A percentile compares a stretch with the other conserved stretches of the same genome.
Conservation (phyloP, 2,888 invertebrate species). For the Stenolophus ochropezus region DNA sequence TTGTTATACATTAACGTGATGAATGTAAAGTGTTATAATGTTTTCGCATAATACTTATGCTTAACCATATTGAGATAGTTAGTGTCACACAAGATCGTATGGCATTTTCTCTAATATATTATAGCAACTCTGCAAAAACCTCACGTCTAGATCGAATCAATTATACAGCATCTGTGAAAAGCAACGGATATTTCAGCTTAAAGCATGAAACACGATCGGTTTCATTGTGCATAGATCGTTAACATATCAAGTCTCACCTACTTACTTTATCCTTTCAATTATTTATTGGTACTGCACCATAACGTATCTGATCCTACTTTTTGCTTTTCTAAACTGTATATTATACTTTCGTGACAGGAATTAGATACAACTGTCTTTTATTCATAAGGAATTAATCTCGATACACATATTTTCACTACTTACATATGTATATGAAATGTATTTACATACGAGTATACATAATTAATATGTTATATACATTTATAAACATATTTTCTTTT, state of each 20-base stretch:
- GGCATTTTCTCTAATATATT: background rate
- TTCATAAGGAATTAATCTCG: no score
- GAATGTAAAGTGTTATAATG: background rate
- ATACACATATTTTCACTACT: no score
- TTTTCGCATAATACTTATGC: background rate
- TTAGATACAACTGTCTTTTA: background rate
- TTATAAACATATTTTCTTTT: no score
- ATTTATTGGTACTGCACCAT: background rate
- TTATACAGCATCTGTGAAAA: constrained; percentile 7
- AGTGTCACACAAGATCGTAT: background rate
- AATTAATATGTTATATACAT: no score
- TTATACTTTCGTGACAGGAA: background rate
- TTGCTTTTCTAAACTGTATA: background rate
- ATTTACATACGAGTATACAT: no score
- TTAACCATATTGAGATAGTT: background rate
- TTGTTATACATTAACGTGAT: background rate
- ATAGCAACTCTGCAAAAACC: background rate
- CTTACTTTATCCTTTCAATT: background rate
- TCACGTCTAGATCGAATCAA: background rate
- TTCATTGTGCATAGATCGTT: background rate
- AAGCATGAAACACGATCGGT: constrained; percentile 1
- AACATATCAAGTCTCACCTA: background rate
- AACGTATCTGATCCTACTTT: background rate
- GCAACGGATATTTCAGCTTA: background rate
- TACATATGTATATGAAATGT: no score